Conservation (phyloP, 2,888 invertebrate genomes). For the Noctuana brunneofusca region DNA sequence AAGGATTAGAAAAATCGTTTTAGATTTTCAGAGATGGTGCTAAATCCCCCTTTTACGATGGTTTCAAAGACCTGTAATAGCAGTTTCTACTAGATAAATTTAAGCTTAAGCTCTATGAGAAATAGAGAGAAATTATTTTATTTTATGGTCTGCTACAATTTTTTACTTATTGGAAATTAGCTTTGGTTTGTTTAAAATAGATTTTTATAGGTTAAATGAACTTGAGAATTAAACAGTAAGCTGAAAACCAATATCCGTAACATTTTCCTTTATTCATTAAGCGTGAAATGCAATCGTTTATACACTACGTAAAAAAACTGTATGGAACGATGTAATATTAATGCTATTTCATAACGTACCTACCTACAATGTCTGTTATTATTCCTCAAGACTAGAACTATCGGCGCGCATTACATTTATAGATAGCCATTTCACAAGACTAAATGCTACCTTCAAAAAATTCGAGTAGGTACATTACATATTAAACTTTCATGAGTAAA, state of each 20-base stretch:
- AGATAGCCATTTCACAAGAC: slow-evolving; percentile 12
- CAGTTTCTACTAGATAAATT: neutral
- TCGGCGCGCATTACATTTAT: neutral
- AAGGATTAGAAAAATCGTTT: neutral
- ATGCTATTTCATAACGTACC: neutral
- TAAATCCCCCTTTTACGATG: neutral
- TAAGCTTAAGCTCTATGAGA: neutral
- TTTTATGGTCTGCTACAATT: neutral
- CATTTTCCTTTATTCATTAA: neutral
- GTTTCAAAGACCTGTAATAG: neutral
- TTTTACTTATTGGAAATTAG: neutral
- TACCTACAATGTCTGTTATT: slow-evolving; percentile 8
- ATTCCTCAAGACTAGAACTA: slow-evolving; percentile 6
- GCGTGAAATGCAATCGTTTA: slow-evolving; percentile 3
- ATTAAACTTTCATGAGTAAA: slow-evolving; percentile 23
- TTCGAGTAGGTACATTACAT: slow-evolving; percentile 6
- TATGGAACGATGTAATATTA: neutral
- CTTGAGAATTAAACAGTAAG: neutral
- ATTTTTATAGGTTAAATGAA: neutral
- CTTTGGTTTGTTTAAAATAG: neutral
- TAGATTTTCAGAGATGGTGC: neutral
- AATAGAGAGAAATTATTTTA: neutral
- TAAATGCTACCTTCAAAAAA: neutral
- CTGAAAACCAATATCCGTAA: neutral
- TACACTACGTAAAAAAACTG: neutral